Conservation (phyloP, 2,113 vertebrate species). For the Notarius quadriscutis region DNA sequence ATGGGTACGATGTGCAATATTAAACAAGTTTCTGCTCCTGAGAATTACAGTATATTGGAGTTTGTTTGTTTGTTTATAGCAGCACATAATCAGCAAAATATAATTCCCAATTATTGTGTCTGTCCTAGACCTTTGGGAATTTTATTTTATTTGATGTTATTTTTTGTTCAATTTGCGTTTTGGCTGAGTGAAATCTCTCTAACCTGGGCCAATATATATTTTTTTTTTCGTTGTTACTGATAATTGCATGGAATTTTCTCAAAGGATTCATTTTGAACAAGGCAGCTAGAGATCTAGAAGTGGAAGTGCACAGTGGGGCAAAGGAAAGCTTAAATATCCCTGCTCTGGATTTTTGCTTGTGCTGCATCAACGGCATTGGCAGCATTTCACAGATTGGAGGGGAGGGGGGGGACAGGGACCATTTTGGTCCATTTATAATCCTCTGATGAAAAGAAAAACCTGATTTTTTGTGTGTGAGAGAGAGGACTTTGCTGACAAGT, state of each 20-base stretch:
- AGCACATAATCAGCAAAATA: background rate
- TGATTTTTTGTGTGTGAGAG: constrained; percentile 60
- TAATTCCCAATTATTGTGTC: background rate
- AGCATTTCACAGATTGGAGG: constrained; percentile 55
- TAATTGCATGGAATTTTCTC: constrained; percentile 5
- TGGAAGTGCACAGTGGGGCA: constrained; percentile 32
- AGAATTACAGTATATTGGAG: background rate
- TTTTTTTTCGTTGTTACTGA: constrained; percentile 9
- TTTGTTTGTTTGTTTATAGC: background rate
- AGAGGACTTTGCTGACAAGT: constrained; percentile 54
- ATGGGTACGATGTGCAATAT: background rate
- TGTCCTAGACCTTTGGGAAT: background rate
- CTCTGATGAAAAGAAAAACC: constrained; percentile 69
- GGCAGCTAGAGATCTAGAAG: background rate
- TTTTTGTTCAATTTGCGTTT: background rate
- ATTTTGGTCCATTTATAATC: constrained; percentile 65
- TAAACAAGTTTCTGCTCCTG: background rate
- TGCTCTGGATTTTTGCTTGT: constrained; percentile 41
- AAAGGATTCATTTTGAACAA: constrained; percentile 17
- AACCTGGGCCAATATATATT: background rate
- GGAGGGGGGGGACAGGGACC: constrained; percentile 33
- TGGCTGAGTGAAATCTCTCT: background rate
- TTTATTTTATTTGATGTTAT: background rate
- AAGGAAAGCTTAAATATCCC: constrained; percentile 32
- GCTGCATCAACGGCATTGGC: constrained; percentile 47